Conservation (phyloP, 2,113 vertebrate species). For the Eulacestoma nigropectus region DNA sequence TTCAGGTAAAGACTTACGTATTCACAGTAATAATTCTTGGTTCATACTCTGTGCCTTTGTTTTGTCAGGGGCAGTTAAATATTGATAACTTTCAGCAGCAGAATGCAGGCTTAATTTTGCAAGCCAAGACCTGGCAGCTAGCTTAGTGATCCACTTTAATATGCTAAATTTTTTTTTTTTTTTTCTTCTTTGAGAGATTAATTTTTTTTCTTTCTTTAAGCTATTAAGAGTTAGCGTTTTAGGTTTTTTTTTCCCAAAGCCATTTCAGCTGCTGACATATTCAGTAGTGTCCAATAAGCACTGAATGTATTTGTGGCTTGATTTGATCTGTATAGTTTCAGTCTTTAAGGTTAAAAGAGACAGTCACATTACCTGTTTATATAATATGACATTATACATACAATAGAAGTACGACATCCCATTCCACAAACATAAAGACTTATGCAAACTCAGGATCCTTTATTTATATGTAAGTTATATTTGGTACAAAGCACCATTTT, state of each 20-base stretch:
- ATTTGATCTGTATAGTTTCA: not conserved
- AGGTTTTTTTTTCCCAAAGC: not conserved
- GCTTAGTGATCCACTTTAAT: not conserved
- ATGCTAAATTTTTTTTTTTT: not conserved
- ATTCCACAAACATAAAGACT: not conserved
- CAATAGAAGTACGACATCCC: not conserved
- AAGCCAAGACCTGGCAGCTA: not conserved
- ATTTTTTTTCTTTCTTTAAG: not conserved
- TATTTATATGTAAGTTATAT: not conserved
- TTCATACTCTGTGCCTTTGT: constrained; percentile 22
- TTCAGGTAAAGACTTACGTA: not conserved
- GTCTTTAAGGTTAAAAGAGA: not conserved
- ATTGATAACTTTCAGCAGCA: constrained; percentile 46
- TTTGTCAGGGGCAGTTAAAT: constrained; percentile 51
- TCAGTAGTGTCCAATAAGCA: not conserved
- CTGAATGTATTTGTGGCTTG: not conserved
- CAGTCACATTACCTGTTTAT: not conserved
- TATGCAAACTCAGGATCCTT: not conserved
- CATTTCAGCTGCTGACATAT: not conserved
- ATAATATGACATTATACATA: not conserved
- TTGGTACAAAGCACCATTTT: not conserved
- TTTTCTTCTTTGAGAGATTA: not conserved
- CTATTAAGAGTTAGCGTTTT: not conserved
- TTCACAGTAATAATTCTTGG: not conserved
- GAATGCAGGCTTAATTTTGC: constrained; percentile 20